Percentiles rank a stretch among this genome's conserved stretches.
Evolutionary conservation across 1,140 invertebrate species (phyloP).

Genomic region (Drosophila elegans): DNA sequence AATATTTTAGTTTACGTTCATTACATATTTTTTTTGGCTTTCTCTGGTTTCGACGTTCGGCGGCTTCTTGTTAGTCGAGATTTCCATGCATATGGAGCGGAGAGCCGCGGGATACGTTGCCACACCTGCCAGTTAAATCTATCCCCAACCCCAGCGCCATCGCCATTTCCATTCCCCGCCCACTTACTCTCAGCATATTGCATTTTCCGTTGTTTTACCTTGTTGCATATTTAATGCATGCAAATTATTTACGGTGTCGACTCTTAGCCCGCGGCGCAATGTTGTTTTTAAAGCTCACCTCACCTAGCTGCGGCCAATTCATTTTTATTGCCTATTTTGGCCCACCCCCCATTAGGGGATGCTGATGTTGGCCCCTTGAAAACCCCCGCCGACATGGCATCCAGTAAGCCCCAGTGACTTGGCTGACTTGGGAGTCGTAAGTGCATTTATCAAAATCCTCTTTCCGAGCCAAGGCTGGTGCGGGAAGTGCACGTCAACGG

Average conservation of each 20-base stretch:
- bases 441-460: slow-evolving; percentile 77
- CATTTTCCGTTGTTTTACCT: slow-evolving; percentile 59
- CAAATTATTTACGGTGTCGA: slow-evolving; percentile 74
- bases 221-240: slow-evolving; percentile 74
- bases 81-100: slow-evolving; percentile 72
- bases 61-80: slow-evolving; percentile 65
- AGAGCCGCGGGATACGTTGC: slow-evolving; percentile 62
- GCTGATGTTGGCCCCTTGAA: slow-evolving; percentile 13
- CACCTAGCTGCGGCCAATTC: slow-evolving; percentile 50
- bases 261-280: slow-evolving; percentile 37
- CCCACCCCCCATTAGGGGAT: slow-evolving; percentile 20
- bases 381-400: slow-evolving; percentile 2
- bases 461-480: background rate
- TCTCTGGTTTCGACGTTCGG: slow-evolving; percentile 15
- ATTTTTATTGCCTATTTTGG: slow-evolving; percentile 53
- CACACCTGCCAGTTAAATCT: slow-evolving; percentile 31
- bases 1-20: slow-evolving; percentile 60
- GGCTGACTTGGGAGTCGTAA: slow-evolving; percentile 55
- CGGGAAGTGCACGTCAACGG: slow-evolving; percentile 34
- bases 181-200: slow-evolving; percentile 55
- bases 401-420: slow-evolving; percentile 25
- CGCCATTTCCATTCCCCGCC: background rate
- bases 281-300: slow-evolving; percentile 37
- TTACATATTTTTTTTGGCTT: slow-evolving; percentile 47
- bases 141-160: background rate